These are phyloP conservation scores for Labrus mixtus DNA, from an alignment of 2,113 vertebrate genomes.

Conservation along the genomic window DNA sequence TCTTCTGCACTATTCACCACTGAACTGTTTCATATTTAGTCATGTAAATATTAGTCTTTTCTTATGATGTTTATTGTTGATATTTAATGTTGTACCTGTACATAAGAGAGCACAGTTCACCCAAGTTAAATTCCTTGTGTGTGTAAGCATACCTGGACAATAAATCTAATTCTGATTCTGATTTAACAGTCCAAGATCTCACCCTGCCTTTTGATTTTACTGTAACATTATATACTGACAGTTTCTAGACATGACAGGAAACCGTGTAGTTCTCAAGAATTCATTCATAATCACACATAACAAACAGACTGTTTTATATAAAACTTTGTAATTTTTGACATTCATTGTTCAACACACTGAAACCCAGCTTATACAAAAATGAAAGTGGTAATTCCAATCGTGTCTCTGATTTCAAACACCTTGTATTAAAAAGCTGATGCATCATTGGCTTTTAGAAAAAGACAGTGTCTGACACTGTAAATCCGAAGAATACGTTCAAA, in stretches of 20 bases:
- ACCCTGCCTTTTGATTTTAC: too few species aligned
- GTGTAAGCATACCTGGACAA: too few species aligned
- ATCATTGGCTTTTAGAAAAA: conserved; percentile 38
- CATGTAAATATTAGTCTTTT: too few species aligned
- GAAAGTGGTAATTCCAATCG: conserved; percentile 1
- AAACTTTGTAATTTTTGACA: conserved; percentile 69
- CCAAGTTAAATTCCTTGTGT: too few species aligned
- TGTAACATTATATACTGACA: too few species aligned
- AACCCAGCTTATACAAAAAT: conserved; percentile 12
- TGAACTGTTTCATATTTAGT: too few species aligned
- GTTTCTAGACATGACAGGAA: neutral
- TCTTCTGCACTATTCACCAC: too few species aligned
- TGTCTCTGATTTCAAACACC: conserved; percentile 11
- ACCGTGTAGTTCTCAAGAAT: conserved; percentile 23
- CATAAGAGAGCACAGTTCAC: too few species aligned
- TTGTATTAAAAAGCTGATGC: conserved; percentile 35
- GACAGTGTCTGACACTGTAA: conserved; percentile 26
- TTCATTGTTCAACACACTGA: conserved; percentile 56
- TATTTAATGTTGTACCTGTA: too few species aligned
- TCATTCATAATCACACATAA: conserved; percentile 59
- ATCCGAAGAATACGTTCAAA: conserved; percentile 40
- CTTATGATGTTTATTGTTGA: too few species aligned
- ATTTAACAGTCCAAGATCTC: too few species aligned
- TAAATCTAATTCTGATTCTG: too few species aligned
- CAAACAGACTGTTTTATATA: conserved; percentile 62